These are phyloP conservation scores for Armadillidium nasatum DNA, from an alignment of 1,140 invertebrate species.

Conservation along the genomic window DNA sequence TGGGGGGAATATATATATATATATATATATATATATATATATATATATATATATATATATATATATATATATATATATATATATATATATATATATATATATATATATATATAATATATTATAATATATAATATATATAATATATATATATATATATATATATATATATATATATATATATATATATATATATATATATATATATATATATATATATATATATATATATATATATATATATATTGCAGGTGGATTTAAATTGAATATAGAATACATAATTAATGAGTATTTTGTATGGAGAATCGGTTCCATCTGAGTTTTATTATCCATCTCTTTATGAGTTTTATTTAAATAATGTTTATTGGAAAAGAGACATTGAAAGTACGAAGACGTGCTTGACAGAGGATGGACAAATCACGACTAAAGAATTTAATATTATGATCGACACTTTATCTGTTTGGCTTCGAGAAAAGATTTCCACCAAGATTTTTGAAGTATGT, in stretches of 20 bases:
- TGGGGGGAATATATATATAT: too few species aligned
- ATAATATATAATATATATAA: neutral
- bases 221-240: constrained; percentile 5
- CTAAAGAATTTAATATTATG: neutral
- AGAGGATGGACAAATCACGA: neutral
- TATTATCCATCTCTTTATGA: neutral
- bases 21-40: neutral
- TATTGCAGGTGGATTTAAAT: neutral
- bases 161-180: neutral
- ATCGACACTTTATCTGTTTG: neutral
- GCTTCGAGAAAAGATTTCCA: neutral
- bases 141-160: neutral
- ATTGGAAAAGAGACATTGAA: neutral
- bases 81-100: neutral
- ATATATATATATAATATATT: neutral
- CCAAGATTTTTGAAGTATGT: neutral
- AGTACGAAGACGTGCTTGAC: neutral
- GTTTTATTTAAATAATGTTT: neutral
- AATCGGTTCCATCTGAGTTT: neutral
- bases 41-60: neutral
- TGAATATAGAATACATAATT: neutral
- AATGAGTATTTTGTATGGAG: neutral
- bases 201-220: constrained; percentile 1
- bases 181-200: neutral
- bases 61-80: neutral